Evolutionary conservation across 2,797 vertebrate species (phyloP).

Genomic region (Phaenicophaeus curvirostris): DNA sequence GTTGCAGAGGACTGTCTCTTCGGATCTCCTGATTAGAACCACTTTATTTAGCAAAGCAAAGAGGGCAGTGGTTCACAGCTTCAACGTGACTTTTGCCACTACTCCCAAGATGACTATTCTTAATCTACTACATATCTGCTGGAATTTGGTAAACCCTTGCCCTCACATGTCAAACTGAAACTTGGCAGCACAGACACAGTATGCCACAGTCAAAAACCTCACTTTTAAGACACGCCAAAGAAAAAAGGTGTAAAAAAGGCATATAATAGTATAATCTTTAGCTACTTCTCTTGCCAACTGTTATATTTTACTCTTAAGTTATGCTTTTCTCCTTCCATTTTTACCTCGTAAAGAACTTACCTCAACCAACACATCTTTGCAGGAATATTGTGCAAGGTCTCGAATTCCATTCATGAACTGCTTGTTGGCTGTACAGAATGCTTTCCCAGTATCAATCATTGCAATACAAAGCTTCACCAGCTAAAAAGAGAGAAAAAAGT

Average conservation of each 20-base stretch:
- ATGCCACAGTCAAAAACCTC: not conserved
- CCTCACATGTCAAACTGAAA: not conserved
- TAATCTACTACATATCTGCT: not conserved
- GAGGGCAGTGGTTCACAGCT: not conserved
- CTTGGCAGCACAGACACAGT: not conserved
- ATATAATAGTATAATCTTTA: not conserved
- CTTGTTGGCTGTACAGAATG: constrained; percentile 94
- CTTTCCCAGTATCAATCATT: constrained; percentile 98
- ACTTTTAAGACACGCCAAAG: not conserved
- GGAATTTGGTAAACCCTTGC: not conserved
- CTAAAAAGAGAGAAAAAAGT: constrained; percentile 69
- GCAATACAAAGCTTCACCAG: constrained; percentile 96
- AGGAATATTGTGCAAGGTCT: constrained; percentile 94
- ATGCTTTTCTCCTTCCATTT: not conserved
- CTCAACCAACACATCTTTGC: constrained; percentile 92
- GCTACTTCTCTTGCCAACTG: not conserved
- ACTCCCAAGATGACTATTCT: not conserved
- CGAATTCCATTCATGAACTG: constrained; percentile 95
- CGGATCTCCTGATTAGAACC: not conserved
- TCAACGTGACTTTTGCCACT: not conserved
- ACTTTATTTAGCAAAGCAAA: not conserved
- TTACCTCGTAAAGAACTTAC: constrained; percentile 74
- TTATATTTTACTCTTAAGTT: not conserved
- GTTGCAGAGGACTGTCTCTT: not conserved
- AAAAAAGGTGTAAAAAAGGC: not conserved